Conservation (phyloP, 2,888 invertebrate genomes). For the Galerucella nymphaeae region DNA sequence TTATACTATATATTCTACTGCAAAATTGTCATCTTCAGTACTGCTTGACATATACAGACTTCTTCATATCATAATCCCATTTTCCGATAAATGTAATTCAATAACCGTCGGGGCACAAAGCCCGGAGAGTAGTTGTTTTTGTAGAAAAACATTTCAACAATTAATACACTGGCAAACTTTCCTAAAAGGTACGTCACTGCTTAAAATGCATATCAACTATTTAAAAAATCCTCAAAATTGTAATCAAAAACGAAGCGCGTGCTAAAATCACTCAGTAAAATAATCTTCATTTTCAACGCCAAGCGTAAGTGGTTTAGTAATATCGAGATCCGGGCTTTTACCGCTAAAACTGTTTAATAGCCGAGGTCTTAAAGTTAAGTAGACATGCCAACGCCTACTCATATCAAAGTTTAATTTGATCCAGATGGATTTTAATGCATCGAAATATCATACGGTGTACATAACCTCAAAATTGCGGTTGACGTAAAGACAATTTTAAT, state of each 20-base stretch:
- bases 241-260: slow-evolving; percentile 11
- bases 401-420: slow-evolving; percentile 31
- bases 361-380: slow-evolving; percentile 40
- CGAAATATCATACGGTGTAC: slow-evolving; percentile 22
- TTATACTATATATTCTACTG: too few species aligned
- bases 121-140: too few species aligned
- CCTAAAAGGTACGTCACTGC: not conserved
- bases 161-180: too few species aligned
- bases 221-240: not conserved
- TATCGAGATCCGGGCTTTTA: slow-evolving; percentile 45
- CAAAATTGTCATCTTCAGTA: too few species aligned
- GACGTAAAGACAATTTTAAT: not conserved
- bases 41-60: too few species aligned
- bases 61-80: too few species aligned
- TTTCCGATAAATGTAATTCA: too few species aligned
- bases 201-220: not conserved
- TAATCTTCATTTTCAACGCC: slow-evolving; percentile 45
- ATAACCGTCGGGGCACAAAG: too few species aligned
- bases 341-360: slow-evolving; percentile 46
- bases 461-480: not conserved
- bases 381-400: slow-evolving; percentile 36
- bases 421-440: slow-evolving; percentile 34
- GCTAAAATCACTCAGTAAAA: slow-evolving; percentile 13
- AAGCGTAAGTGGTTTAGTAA: slow-evolving; percentile 50
- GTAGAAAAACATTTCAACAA: too few species aligned